phyloP scores from a whole-genome alignment of 2,888 invertebrate genomes.

The Spilarctia lutea region DNA sequence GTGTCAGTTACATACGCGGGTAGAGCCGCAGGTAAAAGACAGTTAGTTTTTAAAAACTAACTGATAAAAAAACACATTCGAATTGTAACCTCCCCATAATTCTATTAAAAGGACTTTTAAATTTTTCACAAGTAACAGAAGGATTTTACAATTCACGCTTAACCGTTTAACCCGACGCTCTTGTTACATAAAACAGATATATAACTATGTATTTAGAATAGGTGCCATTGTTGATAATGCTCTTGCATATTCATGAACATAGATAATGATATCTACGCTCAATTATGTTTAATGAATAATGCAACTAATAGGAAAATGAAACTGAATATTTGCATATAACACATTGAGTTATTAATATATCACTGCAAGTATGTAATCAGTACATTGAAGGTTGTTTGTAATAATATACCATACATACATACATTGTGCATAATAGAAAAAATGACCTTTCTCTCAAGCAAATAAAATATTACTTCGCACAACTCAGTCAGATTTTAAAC shows the following conservation, averaged over 20 bases:
- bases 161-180: background rate
- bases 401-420: too few relatives aligned
- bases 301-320: background rate
- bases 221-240: background rate
- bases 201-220: background rate
- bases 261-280: background rate
- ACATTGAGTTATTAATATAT: background rate
- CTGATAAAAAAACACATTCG: too few relatives aligned
- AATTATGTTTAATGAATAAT: background rate
- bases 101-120: too few relatives aligned
- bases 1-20: too few relatives aligned
- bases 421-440: too few relatives aligned
- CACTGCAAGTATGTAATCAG: background rate
- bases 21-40: too few relatives aligned
- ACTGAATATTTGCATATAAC: background rate
- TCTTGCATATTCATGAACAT: background rate
- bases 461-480: too few relatives aligned
- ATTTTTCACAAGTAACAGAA: background rate
- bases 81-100: too few relatives aligned
- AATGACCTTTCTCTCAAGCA: too few relatives aligned
- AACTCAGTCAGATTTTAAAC: too few relatives aligned
- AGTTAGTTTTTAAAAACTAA: too few relatives aligned
- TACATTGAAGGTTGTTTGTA: background rate
- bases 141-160: background rate
- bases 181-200: background rate